Conservation (phyloP, 2,888 invertebrate species). For the Ligdia adustata region DNA sequence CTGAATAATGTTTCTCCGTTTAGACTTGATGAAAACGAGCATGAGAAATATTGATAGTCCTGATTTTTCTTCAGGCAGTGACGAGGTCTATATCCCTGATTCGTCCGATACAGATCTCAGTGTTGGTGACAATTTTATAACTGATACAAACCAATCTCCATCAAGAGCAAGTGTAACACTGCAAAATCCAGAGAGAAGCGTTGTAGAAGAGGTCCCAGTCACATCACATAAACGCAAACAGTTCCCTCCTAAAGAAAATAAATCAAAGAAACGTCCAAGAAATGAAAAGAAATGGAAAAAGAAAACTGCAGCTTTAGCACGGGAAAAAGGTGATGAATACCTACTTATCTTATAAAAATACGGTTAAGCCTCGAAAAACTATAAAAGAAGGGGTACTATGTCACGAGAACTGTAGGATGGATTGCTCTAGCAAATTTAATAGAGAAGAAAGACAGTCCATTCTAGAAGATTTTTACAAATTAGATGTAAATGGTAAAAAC, state of each 20-base stretch:
- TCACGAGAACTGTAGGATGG: conserved; percentile 20
- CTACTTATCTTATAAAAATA: conserved; percentile 22
- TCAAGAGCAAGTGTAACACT: conserved; percentile 9
- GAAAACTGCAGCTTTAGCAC: conserved; percentile 21
- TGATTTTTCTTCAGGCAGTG: conserved; percentile 22
- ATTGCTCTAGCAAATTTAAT: conserved; percentile 22
- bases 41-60: conserved; percentile 11
- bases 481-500: conserved; percentile 21
- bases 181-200: conserved; percentile 15
- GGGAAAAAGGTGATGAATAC: conserved; percentile 24
- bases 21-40: conserved; percentile 17
- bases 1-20: conserved; percentile 16
- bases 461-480: conserved; percentile 18
- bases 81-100: conserved; percentile 18
- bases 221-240: conserved; percentile 3
- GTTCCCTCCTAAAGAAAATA: conserved; percentile 24
- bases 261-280: conserved; percentile 24
- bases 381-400: conserved; percentile 23
- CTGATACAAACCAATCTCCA: conserved; percentile 15
- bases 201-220: conserved; percentile 14
- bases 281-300: conserved; percentile 28
- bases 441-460: conserved; percentile 19
- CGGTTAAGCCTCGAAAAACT: conserved; percentile 12
- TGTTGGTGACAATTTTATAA: conserved; percentile 13
- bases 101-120: conserved; percentile 22